A percentile compares a stretch with the other conserved stretches of the same genome.
phyloP scores from a whole-genome alignment of 2,113 vertebrate species.

The Sardina pilchardus region DNA sequence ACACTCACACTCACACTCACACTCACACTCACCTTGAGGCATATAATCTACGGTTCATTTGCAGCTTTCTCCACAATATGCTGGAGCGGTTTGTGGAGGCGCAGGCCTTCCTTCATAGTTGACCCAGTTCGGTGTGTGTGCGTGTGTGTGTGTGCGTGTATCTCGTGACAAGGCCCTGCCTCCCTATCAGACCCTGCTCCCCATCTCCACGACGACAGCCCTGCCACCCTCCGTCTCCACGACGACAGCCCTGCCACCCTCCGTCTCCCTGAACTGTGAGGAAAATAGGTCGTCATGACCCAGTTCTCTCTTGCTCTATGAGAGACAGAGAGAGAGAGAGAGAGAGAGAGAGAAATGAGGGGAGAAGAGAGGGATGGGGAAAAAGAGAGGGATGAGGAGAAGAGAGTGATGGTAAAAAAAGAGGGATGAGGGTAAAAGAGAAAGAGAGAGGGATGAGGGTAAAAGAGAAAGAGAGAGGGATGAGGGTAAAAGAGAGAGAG shows the following conservation, averaged over 20 bases:
- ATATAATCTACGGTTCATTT: slow-evolving; percentile 76
- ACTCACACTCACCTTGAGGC: slow-evolving; percentile 62
- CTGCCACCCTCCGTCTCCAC: slow-evolving; percentile 53
- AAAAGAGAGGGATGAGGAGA: slow-evolving; percentile 42
- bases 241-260: slow-evolving; percentile 47
- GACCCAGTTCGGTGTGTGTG: slow-evolving; percentile 69
- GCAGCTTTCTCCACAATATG: slow-evolving; percentile 71
- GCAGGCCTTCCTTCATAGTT: slow-evolving; percentile 72
- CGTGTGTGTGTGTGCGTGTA: slow-evolving; percentile 63
- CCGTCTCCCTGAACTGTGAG: slow-evolving; percentile 77
- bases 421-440: slow-evolving; percentile 36
- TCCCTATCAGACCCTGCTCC: slow-evolving; percentile 72
- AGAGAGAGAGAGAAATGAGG: slow-evolving; percentile 2
- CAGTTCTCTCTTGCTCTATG: slow-evolving; percentile 64
- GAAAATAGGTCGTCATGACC: slow-evolving; percentile 80
- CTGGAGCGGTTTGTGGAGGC: slow-evolving; percentile 68
- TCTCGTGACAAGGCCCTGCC: slow-evolving; percentile 72
- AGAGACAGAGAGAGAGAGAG: slow-evolving; percentile 59
- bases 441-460: slow-evolving; percentile 61
- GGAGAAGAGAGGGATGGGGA: slow-evolving; percentile 54
- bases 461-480: slow-evolving; percentile 47
- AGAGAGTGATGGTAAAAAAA: slow-evolving; percentile 50
- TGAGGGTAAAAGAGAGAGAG: slow-evolving; percentile 22
- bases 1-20: slow-evolving; percentile 33
- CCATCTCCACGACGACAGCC: slow-evolving; percentile 33